Evolutionary conservation across 2,113 vertebrate genomes (phyloP).

Genomic region (Epinephelus fuscoguttatus): DNA sequence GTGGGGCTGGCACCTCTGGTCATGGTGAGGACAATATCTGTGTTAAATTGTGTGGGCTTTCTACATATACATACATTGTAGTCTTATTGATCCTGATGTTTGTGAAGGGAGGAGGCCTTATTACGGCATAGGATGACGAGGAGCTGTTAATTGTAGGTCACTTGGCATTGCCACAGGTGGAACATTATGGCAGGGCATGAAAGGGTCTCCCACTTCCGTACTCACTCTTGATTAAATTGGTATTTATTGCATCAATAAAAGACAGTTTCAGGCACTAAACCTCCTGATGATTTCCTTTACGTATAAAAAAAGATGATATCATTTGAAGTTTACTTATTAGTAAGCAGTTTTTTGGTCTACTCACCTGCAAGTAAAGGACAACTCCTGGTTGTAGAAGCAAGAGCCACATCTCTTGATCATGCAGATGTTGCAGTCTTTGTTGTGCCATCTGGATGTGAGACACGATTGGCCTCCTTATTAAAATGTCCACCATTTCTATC

Average conservation of each 20-base stretch:
- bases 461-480: no score
- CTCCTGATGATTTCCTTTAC: conserved; percentile 2
- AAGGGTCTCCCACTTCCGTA: conserved; percentile 13
- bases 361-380: neutral
- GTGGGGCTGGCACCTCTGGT: conserved; percentile 90
- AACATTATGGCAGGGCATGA: neutral
- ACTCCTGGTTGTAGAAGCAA: neutral
- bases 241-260: conserved; percentile 15
- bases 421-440: neutral
- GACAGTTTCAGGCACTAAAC: conserved; percentile 11
- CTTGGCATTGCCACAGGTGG: conserved; percentile 2
- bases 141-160: conserved; percentile 27
- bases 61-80: neutral
- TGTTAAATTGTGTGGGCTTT: neutral
- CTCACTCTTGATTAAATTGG: conserved; percentile 42
- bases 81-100: neutral
- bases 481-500: no score
- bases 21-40: conserved; percentile 86
- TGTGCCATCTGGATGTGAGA: neutral
- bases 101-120: neutral
- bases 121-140: neutral
- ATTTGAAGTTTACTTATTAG: conserved; percentile 4
- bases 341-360: neutral
- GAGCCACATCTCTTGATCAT: neutral
- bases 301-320: conserved; percentile 14